A percentile compares a stretch with the other conserved stretches of the same genome.
Evolutionary conservation across 2,113 vertebrate genomes (phyloP).

Genomic region (Micronycteris hirsuta): DNA sequence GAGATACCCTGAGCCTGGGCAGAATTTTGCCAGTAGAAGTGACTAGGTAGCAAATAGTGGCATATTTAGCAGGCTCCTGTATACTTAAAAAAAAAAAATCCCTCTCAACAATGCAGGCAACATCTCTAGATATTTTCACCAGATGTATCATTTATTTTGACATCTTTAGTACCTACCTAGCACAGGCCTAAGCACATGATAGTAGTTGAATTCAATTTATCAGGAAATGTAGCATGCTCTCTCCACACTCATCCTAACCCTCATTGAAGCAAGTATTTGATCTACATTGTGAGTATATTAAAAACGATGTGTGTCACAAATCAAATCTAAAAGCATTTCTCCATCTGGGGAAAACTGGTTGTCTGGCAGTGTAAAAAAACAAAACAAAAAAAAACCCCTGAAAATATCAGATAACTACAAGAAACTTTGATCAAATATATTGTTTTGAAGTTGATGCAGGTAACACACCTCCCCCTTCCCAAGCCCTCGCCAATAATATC

Average conservation of each 20-base stretch:
- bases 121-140: neutral
- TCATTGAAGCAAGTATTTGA: neutral
- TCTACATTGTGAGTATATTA: neutral
- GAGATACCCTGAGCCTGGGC: neutral
- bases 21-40: neutral
- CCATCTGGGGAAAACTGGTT: neutral
- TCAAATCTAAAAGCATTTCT: neutral
- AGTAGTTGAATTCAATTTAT: neutral
- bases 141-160: neutral
- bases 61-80: neutral
- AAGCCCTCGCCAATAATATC: neutral
- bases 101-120: neutral
- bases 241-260: neutral
- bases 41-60: neutral
- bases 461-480: neutral
- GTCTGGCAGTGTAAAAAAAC: neutral
- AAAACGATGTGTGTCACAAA: neutral
- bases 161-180: neutral
- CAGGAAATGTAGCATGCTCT: neutral
- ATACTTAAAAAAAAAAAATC: neutral
- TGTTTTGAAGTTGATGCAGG: neutral
- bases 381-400: neutral
- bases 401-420: neutral
- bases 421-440: conserved; percentile 1
- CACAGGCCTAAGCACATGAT: neutral